These are phyloP conservation scores for Pyrrhura leucotis DNA, from an alignment of 2,797 vertebrate species.

Conservation along the genomic window DNA sequence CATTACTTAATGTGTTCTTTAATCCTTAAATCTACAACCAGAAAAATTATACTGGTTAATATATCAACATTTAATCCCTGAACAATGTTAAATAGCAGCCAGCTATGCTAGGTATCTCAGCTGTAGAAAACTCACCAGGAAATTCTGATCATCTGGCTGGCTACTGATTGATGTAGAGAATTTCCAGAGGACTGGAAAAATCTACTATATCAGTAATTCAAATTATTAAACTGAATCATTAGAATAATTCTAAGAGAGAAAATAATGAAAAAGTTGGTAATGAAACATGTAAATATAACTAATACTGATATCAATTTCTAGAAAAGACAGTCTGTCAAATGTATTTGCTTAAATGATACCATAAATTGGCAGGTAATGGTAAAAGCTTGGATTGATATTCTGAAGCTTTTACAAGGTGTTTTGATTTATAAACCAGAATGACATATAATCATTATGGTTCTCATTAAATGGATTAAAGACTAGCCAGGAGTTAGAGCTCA, in stretches of 20 bases:
- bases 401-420: constrained; percentile 33
- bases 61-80: not conserved
- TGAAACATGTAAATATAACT: not conserved
- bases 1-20: not conserved
- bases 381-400: constrained; percentile 23
- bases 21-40: not conserved
- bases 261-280: not conserved
- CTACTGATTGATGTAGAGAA: not conserved
- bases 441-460: constrained; percentile 46
- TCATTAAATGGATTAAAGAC: constrained; percentile 51
- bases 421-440: constrained; percentile 53
- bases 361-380: constrained; percentile 14
- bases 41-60: not conserved
- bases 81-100: not conserved
- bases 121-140: not conserved
- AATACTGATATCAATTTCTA: not conserved
- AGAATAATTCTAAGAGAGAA: not conserved
- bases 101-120: not conserved
- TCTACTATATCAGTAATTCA: not conserved
- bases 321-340: constrained; percentile 10
- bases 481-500: constrained; percentile 3
- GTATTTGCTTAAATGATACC: not conserved
- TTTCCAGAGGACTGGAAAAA: not conserved
- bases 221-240: not conserved
- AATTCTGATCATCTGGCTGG: not conserved